Evolutionary conservation across 1,140 invertebrate species (phyloP), one percentile per base, ranked within the genome.

Genomic region (Lepidotrigona ventralis): DNA sequence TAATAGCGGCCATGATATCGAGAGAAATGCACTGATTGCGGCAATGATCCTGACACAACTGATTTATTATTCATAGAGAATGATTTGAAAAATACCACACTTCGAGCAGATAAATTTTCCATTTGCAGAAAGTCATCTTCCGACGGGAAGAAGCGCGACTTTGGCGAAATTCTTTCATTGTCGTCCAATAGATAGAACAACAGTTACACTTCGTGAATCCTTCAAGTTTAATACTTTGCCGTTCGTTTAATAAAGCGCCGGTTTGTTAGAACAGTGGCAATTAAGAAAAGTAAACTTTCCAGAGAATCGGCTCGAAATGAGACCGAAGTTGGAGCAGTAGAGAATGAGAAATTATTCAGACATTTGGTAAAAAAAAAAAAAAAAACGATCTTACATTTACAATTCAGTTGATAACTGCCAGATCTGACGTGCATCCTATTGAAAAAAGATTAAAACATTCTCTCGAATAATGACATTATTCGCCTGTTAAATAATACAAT

Each of bases 301-400:
- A 46, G 39, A 46, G 6, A 46, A 8, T 46, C 39, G 39, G 39
- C 39, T 46, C 8, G 39, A 8, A 46, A n/a, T 21, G 0, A 11
- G 14, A n/a, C 23, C 39, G 39, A 46, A 46, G 58, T 60, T 60
- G 14, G 23, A 5, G 58, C 23, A n/a, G 58, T 46, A 8, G 6
- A n/a, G n/a, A n/a, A n/a, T 60, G 58, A 60, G 11, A 0, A n/a
- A n/a, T 2, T n/a, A n/a, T 60, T 60, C 58, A n/a, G 23, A 12
- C 56, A 2, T 0, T 12, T n/a, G 12, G 4, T 14, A 23, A 58
- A 0, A 11, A 58, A 23, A 58, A 0, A 5, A 23, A 58, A 0
- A 11, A 58, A 23, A 58, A 0, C 11, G 12, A 58, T 11, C 56
- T 23, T 23, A 46, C 39, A 46, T 46, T 46, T 46, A 8, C 39